Evolutionary conservation across 1,140 invertebrate species (phyloP).

Genomic region (Elysia chlorotica): DNA sequence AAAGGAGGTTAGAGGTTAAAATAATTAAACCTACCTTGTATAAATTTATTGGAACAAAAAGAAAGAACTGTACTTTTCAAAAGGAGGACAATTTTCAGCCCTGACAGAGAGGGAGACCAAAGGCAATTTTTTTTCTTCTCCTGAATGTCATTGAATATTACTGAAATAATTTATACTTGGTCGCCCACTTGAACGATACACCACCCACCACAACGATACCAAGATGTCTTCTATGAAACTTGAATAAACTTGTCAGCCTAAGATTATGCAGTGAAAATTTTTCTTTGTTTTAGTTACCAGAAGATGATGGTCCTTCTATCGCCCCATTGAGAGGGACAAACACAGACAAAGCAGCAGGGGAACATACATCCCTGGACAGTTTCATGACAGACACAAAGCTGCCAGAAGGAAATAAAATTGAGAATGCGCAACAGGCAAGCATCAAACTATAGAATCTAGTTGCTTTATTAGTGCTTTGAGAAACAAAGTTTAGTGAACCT

Average conservation of each 20-base stretch:
- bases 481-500: no score
- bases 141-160: background rate
- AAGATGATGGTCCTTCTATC: constrained; percentile 45
- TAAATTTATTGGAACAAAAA: background rate
- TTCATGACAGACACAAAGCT: constrained; percentile 28
- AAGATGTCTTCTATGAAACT: background rate
- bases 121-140: background rate
- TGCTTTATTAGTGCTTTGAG: no score
- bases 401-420: constrained; percentile 53
- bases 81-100: background rate
- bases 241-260: background rate
- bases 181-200: background rate
- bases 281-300: constrained; percentile 42
- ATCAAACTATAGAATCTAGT: no score
- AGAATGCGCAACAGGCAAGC: constrained; percentile 64
- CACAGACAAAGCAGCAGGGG: background rate
- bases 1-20: no score
- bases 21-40: background rate
- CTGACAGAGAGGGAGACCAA: background rate
- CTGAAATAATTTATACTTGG: background rate
- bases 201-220: background rate
- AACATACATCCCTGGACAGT: background rate
- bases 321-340: constrained; percentile 1
- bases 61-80: background rate
- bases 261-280: background rate